These are phyloP conservation scores for Cyprinodon brontotheroides DNA, from an alignment of 2,113 vertebrate species.

Conservation along the genomic window DNA sequence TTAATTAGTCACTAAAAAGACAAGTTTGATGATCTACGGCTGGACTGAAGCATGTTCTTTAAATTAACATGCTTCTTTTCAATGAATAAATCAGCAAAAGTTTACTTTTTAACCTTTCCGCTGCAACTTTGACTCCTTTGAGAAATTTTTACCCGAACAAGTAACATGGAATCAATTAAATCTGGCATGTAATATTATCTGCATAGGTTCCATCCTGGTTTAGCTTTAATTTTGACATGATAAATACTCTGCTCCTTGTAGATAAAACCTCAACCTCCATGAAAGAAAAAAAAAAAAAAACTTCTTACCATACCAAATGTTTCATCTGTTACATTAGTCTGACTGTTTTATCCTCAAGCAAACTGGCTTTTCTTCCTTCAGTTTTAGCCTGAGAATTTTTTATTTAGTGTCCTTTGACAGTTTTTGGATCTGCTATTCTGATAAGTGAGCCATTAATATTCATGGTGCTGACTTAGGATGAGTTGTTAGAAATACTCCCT, in stretches of 20 bases:
- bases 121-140: neutral
- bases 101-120: neutral
- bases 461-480: conserved; percentile 1
- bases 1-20: too few species aligned
- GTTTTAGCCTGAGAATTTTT: conserved; percentile 24
- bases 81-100: neutral
- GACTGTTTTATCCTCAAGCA: conserved; percentile 41
- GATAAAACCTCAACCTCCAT: conserved; percentile 39
- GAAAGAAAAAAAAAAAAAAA: conserved; percentile 5
- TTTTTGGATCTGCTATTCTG: conserved; percentile 1
- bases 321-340: conserved; percentile 14
- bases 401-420: conserved; percentile 20
- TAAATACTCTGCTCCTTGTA: conserved; percentile 29
- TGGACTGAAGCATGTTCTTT: neutral
- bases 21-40: too few species aligned
- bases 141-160: neutral
- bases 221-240: conserved; percentile 13
- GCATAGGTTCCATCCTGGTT: conserved; percentile 25
- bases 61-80: neutral
- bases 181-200: neutral
- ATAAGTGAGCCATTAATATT: conserved; percentile 24
- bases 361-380: conserved; percentile 36
- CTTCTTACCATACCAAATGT: conserved; percentile 22
- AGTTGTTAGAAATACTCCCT: conserved; percentile 21
- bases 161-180: neutral